Percentiles rank a stretch among this genome's conserved stretches.
Evolutionary conservation across 1,140 invertebrate species (phyloP).

Genomic region (Forficula auricularia): DNA sequence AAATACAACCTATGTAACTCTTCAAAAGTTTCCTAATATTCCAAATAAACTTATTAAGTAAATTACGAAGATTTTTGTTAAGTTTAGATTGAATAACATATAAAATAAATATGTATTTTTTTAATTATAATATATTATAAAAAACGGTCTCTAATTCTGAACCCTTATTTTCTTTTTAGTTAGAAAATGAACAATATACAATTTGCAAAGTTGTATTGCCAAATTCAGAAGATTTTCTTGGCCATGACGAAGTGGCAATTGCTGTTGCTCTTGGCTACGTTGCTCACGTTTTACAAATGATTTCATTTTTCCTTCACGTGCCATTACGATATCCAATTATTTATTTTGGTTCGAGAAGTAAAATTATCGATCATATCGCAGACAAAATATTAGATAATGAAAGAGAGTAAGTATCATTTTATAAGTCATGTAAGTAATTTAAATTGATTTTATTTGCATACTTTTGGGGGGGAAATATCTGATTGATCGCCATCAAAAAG

Average conservation of each 20-base stretch:
- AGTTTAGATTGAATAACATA: no score
- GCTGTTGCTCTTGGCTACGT: conserved; percentile 65
- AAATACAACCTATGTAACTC: no score
- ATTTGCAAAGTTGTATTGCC: conserved; percentile 58
- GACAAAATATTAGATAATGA: conserved; percentile 50
- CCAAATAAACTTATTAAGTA: no score
- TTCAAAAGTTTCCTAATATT: no score
- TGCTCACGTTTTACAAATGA: conserved; percentile 59
- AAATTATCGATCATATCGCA: conserved; percentile 58
- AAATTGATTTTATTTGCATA: no score
- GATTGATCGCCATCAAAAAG: no score
- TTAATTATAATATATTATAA: no score
- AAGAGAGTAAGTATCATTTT: conserved; percentile 44
- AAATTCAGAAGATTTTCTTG: conserved; percentile 45
- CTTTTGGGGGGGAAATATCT: no score
- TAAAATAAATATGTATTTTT: no score
- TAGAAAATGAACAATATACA: conserved; percentile 35
- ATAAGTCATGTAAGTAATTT: no score
- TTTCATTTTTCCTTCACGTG: conserved; percentile 60
- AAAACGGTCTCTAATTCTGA: no score
- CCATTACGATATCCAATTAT: conserved; percentile 61
- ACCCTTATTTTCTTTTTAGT: conserved; percentile 26
- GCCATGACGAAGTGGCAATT: conserved; percentile 43
- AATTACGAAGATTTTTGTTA: no score
- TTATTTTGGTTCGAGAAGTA: conserved; percentile 56